Percentiles rank a stretch among this genome's conserved stretches.
These are phyloP conservation scores for Melinaea marsaeus DNA, from an alignment of 2,888 invertebrate genomes.

Conservation along the genomic window DNA sequence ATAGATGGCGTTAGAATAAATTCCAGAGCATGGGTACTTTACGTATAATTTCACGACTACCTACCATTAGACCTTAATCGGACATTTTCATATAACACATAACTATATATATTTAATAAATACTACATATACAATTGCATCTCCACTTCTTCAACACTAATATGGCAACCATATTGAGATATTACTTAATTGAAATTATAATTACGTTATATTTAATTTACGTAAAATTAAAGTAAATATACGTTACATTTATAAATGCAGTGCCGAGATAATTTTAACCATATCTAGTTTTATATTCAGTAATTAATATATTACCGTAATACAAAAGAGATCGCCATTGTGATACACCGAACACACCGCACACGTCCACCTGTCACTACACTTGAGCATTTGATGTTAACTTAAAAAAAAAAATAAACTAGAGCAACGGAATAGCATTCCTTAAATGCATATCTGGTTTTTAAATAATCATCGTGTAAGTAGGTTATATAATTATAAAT, in stretches of 20 bases:
- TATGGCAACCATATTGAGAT: slow-evolving; percentile 7
- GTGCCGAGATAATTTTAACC: slow-evolving; percentile 11
- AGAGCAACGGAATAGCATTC: too few species aligned
- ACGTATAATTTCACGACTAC: not conserved
- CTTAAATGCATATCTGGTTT: too few species aligned
- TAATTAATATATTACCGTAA: slow-evolving; percentile 11
- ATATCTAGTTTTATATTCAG: slow-evolving; percentile 12
- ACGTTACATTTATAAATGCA: slow-evolving; percentile 26
- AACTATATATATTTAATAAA: slow-evolving; percentile 3
- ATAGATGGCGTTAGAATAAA: too few species aligned
- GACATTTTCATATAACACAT: not conserved
- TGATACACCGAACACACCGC: slow-evolving; percentile 8
- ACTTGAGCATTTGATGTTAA: too few species aligned
- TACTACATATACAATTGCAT: not conserved
- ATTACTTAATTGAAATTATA: not conserved
- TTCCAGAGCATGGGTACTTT: too few species aligned
- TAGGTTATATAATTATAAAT: too few species aligned
- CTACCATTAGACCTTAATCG: not conserved
- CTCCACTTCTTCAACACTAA: not conserved
- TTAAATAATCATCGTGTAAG: too few species aligned
- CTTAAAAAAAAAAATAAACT: too few species aligned
- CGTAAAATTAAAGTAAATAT: not conserved
- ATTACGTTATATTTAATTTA: not conserved
- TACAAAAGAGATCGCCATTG: slow-evolving; percentile 25
- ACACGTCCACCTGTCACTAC: not conserved